Percentiles rank a stretch among this genome's conserved stretches.
phyloP scores from a whole-genome alignment of 1,140 invertebrate species.

The Procambarus virginalis region DNA sequence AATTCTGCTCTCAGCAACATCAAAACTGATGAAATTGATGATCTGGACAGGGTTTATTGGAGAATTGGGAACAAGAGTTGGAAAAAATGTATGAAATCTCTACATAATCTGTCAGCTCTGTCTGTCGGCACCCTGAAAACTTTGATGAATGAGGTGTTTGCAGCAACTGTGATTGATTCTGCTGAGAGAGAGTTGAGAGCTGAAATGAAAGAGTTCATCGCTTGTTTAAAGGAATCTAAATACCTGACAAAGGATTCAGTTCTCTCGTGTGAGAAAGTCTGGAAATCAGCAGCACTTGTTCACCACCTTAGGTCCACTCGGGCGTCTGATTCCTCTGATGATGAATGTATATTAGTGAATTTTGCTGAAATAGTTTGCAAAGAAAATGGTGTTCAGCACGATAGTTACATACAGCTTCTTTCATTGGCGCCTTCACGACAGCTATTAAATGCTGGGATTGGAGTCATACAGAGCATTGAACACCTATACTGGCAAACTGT shows the following conservation, averaged over 20 bases:
- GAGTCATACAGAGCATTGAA: not conserved
- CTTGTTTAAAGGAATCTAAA: not conserved
- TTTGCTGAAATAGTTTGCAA: constrained; percentile 10
- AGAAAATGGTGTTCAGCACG: not conserved
- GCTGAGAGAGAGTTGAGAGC: constrained; percentile 22
- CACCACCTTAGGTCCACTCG: not conserved
- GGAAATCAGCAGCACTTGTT: constrained; percentile 16
- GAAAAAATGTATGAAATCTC: constrained; percentile 39
- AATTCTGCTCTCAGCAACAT: not conserved
- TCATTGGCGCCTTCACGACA: not conserved
- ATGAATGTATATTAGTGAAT: not conserved
- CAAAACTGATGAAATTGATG: constrained; percentile 25
- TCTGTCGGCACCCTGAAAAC: not conserved
- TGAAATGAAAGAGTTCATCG: constrained; percentile 6
- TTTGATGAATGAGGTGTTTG: constrained; percentile 39
- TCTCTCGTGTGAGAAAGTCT: not conserved
- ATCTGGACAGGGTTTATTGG: constrained; percentile 47
- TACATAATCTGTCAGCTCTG: constrained; percentile 12
- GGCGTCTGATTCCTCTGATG: not conserved
- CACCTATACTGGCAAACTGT: not conserved
- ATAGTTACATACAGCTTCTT: not conserved
- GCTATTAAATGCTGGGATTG: constrained; percentile 7
- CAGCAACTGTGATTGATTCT: not conserved
- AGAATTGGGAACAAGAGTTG: constrained; percentile 35
- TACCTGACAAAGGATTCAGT: not conserved